Evolutionary conservation across 2,888 invertebrate genomes (phyloP), one percentile per base, ranked within the genome.

Genomic region (Escarpia spicata): DNA sequence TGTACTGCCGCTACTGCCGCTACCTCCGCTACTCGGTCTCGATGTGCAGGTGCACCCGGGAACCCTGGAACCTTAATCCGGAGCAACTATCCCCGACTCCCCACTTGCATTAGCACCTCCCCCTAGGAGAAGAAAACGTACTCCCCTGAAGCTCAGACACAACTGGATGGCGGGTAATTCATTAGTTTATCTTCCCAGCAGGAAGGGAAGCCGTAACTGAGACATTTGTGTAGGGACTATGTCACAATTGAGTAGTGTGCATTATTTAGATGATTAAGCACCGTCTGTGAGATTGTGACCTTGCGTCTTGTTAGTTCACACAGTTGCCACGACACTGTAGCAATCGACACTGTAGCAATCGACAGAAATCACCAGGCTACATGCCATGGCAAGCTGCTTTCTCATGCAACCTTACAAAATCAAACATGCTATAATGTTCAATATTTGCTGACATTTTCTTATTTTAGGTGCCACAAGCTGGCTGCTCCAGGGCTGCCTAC

Each of bases 251-350:
- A 75, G 75, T 75, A 75, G 75, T 26, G 75, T 75, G 75, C 75
- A 75, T 75, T 75, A 75, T 75, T 75, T 75, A 75, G 75, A 75
- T 75, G 75, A 75, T 75, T 75, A 75, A 75, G 75, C 19, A 75
- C 75, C 19, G 75, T n/a, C 75, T 75, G 75, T 26, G 75, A 75
- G 19, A 15, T 26, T 6, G 75, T 19, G 75, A 15, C 37, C 37
- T 37, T 37, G 37, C 1, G 37, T 52, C 52, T 52, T 75, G 75
- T 75, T 26, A 75, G 19, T 75, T 75, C 75, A 52, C 52, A 52
- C 52, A 75, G 75, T 75, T 75, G 6, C 19, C 26, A 3, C 3
- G 75, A 75, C 75, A 26, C 3, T 4, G 75, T 26, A 52, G 12
- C n/a, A 75, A 26, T 15, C 37, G 37, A 37, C 37, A 37, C 37